Evolutionary conservation across 2,113 vertebrate species (phyloP), one percentile per base, ranked within the genome.

Genomic region (Nannospalax galili): DNA sequence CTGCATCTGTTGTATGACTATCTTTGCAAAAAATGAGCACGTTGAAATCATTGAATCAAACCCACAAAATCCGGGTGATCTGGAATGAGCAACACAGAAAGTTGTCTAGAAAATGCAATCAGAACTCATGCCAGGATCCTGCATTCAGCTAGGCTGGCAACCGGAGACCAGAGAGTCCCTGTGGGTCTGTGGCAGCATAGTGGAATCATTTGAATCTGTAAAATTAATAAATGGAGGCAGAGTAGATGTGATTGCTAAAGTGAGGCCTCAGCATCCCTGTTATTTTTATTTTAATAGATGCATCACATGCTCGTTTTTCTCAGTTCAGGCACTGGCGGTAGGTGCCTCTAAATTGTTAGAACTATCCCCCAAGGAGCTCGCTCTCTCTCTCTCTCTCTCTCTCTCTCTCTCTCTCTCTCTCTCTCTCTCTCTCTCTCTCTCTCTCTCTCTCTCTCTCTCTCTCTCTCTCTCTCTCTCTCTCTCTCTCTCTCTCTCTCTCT

Each of bases 161-260:
- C 40, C n/a, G 73, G 35, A 35, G 48, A 67, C 48, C 77, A 75
- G 8, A 56, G 84, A 91, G 12, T 19, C 10, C 24, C 0, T 12
- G 30, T 7, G 60, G 48, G 35, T 85, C 30, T 64, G 85, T 48
- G 42, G 62, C 28, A 45, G 35, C 32, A 37, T 12, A 16, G 82
- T 45, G 72, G 28, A n/a, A 67, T 56, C 30, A 30, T 17, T 56
- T 81, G 73, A 92, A 58, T 78, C 40, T 70, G 16, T 45, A 9
- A 7, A 80, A 88, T 45, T 89, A 81, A 92, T 73, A 77, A 62
- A 16, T 52, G 62, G 73, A 91, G 89, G 81, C 42, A 74, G 74
- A 94, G 86, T 84, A 96, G 65, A 67, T 11, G 35, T 37, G 19
- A 58, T 86, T 88, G 82, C 0, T 85, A 79, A 95, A 92, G 92